phyloP scores from a whole-genome alignment of 2,888 invertebrate species.

The Tipula helvola region DNA sequence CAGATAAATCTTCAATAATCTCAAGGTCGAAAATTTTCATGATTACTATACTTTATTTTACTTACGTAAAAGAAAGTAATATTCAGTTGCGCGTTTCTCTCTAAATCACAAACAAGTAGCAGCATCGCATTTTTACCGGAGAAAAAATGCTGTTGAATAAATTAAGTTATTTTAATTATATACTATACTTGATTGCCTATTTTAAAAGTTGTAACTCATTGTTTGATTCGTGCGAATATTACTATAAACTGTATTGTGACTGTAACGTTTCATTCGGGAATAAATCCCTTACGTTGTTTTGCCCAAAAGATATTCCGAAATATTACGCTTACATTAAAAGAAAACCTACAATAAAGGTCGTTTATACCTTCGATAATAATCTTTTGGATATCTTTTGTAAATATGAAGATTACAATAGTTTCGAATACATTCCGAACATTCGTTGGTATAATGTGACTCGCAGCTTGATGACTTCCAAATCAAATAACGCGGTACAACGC shows the following conservation, averaged over 20 bases:
- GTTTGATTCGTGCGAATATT: neutral
- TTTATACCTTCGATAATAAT: neutral
- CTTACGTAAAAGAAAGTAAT: no score
- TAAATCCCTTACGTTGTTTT: neutral
- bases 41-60: no score
- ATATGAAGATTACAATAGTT: neutral
- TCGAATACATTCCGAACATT: neutral
- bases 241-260: neutral
- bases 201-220: neutral
- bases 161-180: neutral
- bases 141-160: neutral
- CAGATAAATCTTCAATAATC: no score
- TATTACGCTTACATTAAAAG: neutral
- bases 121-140: neutral
- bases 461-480: no score
- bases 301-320: neutral
- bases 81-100: neutral
- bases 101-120: neutral
- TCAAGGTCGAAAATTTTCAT: no score
- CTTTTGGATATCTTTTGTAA: neutral
- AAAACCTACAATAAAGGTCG: neutral
- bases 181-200: neutral
- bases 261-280: neutral
- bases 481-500: neutral
- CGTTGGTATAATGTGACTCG: neutral